Conservation (phyloP, 2,797 vertebrate species). For the Brachyrhaphis roseni region DNA sequence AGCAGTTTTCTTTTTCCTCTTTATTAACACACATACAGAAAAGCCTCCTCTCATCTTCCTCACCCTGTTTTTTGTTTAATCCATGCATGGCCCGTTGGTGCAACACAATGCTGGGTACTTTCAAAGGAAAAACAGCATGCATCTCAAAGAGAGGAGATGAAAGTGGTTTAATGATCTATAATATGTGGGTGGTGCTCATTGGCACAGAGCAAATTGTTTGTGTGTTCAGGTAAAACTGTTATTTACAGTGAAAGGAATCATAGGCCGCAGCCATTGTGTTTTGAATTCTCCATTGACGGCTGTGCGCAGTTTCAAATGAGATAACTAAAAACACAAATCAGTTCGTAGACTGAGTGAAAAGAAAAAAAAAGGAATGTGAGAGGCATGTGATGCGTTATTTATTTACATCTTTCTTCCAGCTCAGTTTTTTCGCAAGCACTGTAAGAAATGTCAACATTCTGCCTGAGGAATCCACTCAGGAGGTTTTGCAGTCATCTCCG, state of each 20-base stretch:
- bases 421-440: slow-evolving; percentile 26
- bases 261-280: slow-evolving; percentile 41
- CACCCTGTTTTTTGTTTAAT: background rate
- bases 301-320: slow-evolving; percentile 44
- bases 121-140: slow-evolving; percentile 61
- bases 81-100: slow-evolving; percentile 25
- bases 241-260: slow-evolving; percentile 8
- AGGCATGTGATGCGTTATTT: slow-evolving; percentile 35
- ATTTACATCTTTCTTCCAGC: slow-evolving; percentile 38
- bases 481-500: slow-evolving; percentile 52
- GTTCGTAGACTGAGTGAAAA: slow-evolving; percentile 42
- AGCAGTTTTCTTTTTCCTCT: slow-evolving; percentile 22
- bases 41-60: slow-evolving; percentile 7
- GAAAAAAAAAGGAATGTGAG: slow-evolving; percentile 33
- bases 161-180: slow-evolving; percentile 73
- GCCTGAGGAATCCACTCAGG: slow-evolving; percentile 35
- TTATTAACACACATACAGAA: slow-evolving; percentile 19
- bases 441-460: slow-evolving; percentile 37
- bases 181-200: slow-evolving; percentile 58
- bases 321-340: slow-evolving; percentile 56
- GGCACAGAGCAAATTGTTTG: slow-evolving; percentile 36
- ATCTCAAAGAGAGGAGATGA: slow-evolving; percentile 63
- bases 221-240: background rate
- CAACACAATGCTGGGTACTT: slow-evolving; percentile 45
- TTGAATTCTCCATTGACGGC: slow-evolving; percentile 39